These are phyloP conservation scores for Myotis pilosus DNA, from an alignment of 2,797 vertebrate species.

Conservation along the genomic window DNA sequence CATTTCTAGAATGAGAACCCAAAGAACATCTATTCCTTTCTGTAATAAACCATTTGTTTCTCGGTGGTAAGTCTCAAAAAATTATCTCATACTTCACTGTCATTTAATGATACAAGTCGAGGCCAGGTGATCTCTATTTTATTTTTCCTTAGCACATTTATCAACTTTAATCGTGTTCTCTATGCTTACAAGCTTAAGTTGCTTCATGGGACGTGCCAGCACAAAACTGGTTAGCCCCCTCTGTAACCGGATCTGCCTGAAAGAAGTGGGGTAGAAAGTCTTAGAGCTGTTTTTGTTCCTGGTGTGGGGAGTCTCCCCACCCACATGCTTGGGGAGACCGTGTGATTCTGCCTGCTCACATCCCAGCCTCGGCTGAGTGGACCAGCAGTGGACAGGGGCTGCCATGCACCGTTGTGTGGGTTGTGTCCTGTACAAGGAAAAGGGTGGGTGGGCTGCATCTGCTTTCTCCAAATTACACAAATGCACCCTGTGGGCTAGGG, in stretches of 20 bases:
- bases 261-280: neutral
- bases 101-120: neutral
- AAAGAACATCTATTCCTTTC: neutral
- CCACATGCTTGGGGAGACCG: neutral
- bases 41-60: neutral
- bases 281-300: neutral
- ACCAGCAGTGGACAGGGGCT: neutral
- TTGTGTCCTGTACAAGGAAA: neutral
- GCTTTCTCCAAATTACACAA: neutral
- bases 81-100: neutral
- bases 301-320: neutral
- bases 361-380: neutral
- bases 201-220: neutral
- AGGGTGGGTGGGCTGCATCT: neutral
- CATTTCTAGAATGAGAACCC: neutral
- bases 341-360: neutral
- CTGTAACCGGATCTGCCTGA: neutral
- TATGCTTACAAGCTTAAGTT: neutral
- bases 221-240: neutral
- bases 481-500: neutral
- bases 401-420: neutral
- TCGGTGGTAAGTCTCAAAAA: neutral
- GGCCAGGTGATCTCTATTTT: neutral
- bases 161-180: neutral
- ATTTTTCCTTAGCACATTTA: neutral